Evolutionary conservation across 2,113 vertebrate species (phyloP).

Genomic region (Mystacornis crossleyi): DNA sequence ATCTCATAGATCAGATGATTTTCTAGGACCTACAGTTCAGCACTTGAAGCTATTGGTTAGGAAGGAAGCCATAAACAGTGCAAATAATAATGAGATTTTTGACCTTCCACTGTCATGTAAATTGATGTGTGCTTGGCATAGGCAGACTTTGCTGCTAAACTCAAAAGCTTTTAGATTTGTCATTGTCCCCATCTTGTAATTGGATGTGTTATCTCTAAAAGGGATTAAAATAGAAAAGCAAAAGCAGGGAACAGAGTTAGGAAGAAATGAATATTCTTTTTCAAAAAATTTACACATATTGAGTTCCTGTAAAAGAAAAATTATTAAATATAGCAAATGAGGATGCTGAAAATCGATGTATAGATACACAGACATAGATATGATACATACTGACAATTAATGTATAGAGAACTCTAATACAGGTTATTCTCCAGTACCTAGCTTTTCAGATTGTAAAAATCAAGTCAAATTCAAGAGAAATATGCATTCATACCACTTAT

Average conservation of each 20-base stretch:
- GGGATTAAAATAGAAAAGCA: background rate
- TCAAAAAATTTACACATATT: background rate
- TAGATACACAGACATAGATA: too few species aligned
- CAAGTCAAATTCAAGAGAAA: background rate
- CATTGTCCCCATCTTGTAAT: background rate
- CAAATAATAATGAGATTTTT: conserved; percentile 31
- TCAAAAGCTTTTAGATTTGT: conserved; percentile 26
- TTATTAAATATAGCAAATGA: background rate
- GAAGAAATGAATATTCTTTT: background rate
- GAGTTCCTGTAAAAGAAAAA: background rate
- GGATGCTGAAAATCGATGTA: too few species aligned
- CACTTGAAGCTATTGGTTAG: background rate
- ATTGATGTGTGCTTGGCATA: background rate
- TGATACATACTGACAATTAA: background rate
- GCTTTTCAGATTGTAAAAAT: background rate
- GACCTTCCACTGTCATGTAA: background rate
- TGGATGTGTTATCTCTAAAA: background rate
- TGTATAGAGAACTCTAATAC: background rate
- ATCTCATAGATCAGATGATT: background rate
- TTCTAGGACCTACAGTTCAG: background rate
- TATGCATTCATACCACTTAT: background rate
- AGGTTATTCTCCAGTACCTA: background rate
- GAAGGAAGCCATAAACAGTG: background rate
- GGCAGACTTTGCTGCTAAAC: background rate
- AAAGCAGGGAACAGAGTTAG: background rate